Base-by-base conservation (phyloP, 2,888 invertebrate genomes). In the Drosophila aldrichi region DNA sequence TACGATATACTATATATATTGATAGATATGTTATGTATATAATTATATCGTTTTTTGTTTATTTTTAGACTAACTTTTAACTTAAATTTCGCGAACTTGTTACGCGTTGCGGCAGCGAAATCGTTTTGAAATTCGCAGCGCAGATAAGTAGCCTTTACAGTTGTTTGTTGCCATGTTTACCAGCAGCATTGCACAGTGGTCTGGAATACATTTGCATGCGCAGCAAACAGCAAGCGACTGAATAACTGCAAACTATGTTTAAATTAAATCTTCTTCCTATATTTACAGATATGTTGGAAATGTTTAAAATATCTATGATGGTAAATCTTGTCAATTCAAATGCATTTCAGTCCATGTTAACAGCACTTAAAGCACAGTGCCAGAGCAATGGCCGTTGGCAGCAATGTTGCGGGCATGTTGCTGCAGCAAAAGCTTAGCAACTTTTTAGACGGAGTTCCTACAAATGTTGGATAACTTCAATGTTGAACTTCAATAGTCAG, bases 11-110 rank as follows among this genome's bases (percentile, higher is more conserved):
- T n/a, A n/a, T 7, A 12, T 36, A 2, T 10, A 38, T 6, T 1
- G 25, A 25, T 6, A 6, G 25, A 25, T 25, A 6, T 25, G 25
- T 25, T 25, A 7, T 6, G 25, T 25, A 29, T 44, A 20, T 57
- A n/a, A 29, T 1, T 44, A n/a, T 40, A 2, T 48, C n/a, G 2
- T n/a, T 48, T 48, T 14, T 6, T 9, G 25, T 43, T 16, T 43
- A 16, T 9, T 46, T 25, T 16, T 48, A 14, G 9, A 32, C 36
- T 4, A 8, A 16, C 20, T 44, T 7, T 32, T 8, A 29, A 8
- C 16, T 38, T n/a, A 6, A 5, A 29, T 36, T 22, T 22, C 40
- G 44, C 70, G 70, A 34, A 59, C 80, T 80, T 80, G 70, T 76
- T 49, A 60, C 75, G 25, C 52, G 71, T 34, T 62, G 49, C 16